Percentiles rank a stretch among this genome's conserved stretches.
Evolutionary conservation across 64 coral and sea anemone genomes (phyloP).

Genomic region (Stichodactyla helianthus): DNA sequence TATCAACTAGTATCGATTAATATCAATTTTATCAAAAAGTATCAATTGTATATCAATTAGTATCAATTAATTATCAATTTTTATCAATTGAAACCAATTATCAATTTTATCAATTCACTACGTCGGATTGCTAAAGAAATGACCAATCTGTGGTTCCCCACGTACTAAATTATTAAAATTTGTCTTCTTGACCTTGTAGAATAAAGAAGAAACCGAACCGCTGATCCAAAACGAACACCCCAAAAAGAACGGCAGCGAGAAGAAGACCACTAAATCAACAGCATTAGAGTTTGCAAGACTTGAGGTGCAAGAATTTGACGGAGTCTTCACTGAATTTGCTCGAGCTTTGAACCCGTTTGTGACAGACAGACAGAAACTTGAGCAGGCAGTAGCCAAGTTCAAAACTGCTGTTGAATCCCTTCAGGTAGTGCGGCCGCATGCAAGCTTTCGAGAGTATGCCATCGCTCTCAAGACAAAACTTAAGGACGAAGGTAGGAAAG

Average conservation of each 20-base stretch:
- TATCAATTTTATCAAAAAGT: too few relatives aligned
- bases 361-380: constrained; percentile 64
- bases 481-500: constrained; percentile 53
- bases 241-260: neutral
- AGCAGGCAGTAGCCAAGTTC: constrained; percentile 63
- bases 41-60: too few relatives aligned
- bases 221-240: neutral
- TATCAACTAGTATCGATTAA: too few relatives aligned
- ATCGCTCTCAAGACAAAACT: constrained; percentile 61
- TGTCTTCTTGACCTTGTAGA: neutral
- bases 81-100: too few relatives aligned
- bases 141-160: too few relatives aligned
- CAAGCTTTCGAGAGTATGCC: constrained; percentile 62
- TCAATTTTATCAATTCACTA: too few relatives aligned
- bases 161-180: neutral
- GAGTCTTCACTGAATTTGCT: constrained; percentile 60
- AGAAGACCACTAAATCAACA: constrained; percentile 14
- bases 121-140: too few relatives aligned
- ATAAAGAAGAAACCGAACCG: neutral
- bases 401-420: constrained; percentile 72
- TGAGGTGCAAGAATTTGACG: constrained; percentile 69
- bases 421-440: constrained; percentile 42
- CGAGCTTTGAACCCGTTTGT: constrained; percentile 75
- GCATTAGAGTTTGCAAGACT: constrained; percentile 52
- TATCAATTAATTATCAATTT: too few relatives aligned